phyloP scores from a whole-genome alignment of 2,113 vertebrate species.

The Seriola rivoliana region DNA sequence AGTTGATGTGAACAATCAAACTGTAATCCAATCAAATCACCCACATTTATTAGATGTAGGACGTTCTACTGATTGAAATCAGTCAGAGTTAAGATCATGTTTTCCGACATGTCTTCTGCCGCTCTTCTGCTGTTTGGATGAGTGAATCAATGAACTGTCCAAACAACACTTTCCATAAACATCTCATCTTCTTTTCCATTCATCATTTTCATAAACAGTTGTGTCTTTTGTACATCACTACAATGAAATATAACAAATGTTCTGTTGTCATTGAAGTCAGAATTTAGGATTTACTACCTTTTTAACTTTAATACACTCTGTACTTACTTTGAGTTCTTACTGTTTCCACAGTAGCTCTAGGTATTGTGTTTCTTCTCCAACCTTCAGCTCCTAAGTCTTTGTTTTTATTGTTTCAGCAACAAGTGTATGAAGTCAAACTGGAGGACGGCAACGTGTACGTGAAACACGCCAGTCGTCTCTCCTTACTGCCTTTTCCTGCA shows the following conservation, averaged over 20 bases:
- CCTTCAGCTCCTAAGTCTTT: conserved; percentile 22
- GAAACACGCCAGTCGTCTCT: conserved; percentile 78
- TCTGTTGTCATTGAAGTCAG: neutral
- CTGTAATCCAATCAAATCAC: conserved; percentile 5
- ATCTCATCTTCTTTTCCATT: conserved; percentile 27
- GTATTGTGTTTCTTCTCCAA: neutral
- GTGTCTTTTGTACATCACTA: neutral
- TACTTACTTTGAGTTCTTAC: neutral
- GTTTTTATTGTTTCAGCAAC: conserved; percentile 75
- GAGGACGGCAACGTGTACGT: conserved; percentile 80
- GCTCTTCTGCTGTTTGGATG: conserved; percentile 11
- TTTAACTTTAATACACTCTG: neutral
- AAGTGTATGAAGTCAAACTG: conserved; percentile 82
- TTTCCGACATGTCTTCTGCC: conserved; percentile 3
- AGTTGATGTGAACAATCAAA: neutral
- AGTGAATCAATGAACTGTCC: conserved; percentile 15
- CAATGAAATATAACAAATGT: neutral
- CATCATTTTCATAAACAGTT: conserved; percentile 20
- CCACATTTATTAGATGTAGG: neutral
- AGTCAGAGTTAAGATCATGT: neutral
- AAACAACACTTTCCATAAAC: conserved; percentile 40
- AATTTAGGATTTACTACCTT: neutral
- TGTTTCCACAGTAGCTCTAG: neutral
- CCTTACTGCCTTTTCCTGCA: conserved; percentile 70
- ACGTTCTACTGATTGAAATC: conserved; percentile 6